These are phyloP conservation scores for Ommatoiulus sabulosus DNA, from an alignment of 2,888 invertebrate genomes.

Conservation along the genomic window DNA sequence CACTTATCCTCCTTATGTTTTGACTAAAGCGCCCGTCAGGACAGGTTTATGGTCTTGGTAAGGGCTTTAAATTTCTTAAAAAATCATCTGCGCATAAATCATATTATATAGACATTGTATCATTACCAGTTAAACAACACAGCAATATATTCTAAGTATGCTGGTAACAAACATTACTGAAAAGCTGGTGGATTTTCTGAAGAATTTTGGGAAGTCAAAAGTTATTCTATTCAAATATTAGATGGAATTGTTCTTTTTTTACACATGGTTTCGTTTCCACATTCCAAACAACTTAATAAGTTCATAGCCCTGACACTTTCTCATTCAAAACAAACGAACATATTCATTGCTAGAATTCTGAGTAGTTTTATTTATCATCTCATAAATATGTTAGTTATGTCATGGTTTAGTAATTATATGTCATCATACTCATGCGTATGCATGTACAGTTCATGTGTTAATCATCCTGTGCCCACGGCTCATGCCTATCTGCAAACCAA, in stretches of 20 bases:
- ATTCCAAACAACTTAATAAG: neutral
- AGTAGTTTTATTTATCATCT: slow-evolving; percentile 17
- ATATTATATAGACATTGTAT: too few relatives aligned
- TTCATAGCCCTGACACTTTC: neutral
- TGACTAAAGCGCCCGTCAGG: neutral
- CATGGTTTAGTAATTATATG: slow-evolving; percentile 17
- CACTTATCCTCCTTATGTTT: too few relatives aligned
- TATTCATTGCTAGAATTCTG: neutral
- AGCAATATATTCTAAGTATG: too few relatives aligned
- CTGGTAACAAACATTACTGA: too few relatives aligned
- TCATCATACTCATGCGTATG: neutral
- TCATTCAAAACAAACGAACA: neutral
- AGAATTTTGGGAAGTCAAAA: too few relatives aligned
- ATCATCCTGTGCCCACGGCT: neutral
- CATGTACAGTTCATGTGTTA: neutral
- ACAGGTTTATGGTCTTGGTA: neutral
- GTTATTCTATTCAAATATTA: too few relatives aligned
- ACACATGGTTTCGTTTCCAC: neutral
- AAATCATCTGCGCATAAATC: too few relatives aligned
- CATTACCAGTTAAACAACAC: too few relatives aligned
- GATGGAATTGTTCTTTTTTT: too few relatives aligned
- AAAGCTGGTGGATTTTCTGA: too few relatives aligned
- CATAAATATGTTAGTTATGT: slow-evolving; percentile 1
- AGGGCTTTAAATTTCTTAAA: too few relatives aligned
- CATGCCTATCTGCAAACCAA: neutral